Evolutionary conservation across 2,113 vertebrate species (phyloP).

Genomic region (Cacatua alba): DNA sequence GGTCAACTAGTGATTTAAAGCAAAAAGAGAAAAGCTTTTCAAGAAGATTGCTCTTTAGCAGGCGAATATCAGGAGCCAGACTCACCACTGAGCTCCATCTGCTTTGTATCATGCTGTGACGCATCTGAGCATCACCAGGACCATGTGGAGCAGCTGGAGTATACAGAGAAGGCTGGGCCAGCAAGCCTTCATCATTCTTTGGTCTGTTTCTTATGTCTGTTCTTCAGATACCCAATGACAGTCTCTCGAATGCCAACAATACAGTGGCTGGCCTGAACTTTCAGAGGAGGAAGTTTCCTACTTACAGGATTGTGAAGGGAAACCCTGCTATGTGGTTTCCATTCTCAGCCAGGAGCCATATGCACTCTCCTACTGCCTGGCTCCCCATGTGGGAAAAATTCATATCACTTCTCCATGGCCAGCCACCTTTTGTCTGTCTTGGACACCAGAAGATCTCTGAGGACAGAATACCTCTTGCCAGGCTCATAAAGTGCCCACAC

Average conservation of each 20-base stretch:
- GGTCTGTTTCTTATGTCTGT: neutral
- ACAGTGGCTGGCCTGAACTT: neutral
- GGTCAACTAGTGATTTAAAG: neutral
- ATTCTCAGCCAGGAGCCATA: neutral
- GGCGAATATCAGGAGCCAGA: neutral
- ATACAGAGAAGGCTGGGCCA: neutral
- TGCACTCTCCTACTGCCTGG: neutral
- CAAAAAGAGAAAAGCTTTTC: neutral
- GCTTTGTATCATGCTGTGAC: neutral
- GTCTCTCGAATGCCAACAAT: neutral
- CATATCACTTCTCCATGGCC: neutral
- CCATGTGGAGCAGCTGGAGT: neutral
- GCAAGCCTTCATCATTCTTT: neutral
- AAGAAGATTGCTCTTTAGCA: neutral
- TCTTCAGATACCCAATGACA: neutral
- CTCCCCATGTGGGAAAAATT: neutral
- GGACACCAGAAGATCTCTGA: neutral
- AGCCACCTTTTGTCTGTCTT: neutral
- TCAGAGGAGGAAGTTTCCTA: neutral
- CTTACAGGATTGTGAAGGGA: neutral
- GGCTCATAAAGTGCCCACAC: neutral
- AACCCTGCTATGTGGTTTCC: neutral
- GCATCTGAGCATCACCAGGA: neutral
- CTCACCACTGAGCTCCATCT: neutral
- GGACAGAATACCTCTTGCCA: neutral